Base-by-base conservation (phyloP, 2,113 vertebrate species). In the Oryzias melastigma region DNA sequence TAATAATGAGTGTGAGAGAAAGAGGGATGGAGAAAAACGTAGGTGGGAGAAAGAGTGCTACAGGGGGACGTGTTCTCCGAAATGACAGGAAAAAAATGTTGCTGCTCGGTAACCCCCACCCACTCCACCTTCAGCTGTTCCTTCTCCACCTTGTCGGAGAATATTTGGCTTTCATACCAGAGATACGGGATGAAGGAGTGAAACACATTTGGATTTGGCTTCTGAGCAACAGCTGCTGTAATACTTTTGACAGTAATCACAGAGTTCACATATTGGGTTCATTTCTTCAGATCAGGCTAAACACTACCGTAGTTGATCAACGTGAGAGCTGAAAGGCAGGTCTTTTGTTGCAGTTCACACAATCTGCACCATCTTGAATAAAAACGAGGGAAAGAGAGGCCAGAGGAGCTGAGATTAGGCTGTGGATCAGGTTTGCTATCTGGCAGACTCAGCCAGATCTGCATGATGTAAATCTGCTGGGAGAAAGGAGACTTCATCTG, bases 211-310 rank as follows among this genome's bases (percentile, higher is more conserved):
- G 56, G 64, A 68, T 86, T 77, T 81, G 63, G 66, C 83, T 84
- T 78, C 82, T 90, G 88, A 91, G 76, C 87, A 84, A 91, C 83
- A 87, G 85, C 74, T 70, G 60, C 80, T 82, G 62, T 81, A 87
- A 85, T 85, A 80, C 70, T 76, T 88, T 61, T 87, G 85, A 90
- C 88, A 86, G 83, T 89, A 91, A 89, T 89, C 80, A 88, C 76
- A 76, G 79, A 83, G 86, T 85, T 90, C 83, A 85, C 88, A 87
- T 90, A 80, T 80, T 88, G 88, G 65, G 85, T 85, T 86, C 84
- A 90, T 90, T 91, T 90, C 65, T 61, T 78, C 67, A 84, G 83
- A 90, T 87, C 80, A 19, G 68, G 62, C 79, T 79, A 82, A 87
- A 90, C 82, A 89, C 81, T 85, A 66, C 66, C 53, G 75, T 71